Evolutionary conservation across 2,797 vertebrate genomes (phyloP).

Genomic region (Pempheris klunzingeri): DNA sequence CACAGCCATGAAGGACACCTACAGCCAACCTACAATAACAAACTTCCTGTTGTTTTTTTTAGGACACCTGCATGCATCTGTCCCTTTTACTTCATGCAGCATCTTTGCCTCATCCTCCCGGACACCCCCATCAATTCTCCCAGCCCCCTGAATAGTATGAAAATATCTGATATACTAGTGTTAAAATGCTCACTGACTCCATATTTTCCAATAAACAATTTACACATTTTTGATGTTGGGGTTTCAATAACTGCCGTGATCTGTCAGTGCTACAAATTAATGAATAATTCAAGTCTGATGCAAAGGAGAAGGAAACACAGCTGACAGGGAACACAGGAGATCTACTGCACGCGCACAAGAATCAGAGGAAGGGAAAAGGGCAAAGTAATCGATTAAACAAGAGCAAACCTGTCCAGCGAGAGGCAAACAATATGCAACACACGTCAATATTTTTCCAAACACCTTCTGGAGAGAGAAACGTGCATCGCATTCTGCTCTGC

Average conservation of each 20-base stretch:
- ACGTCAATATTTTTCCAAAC: slow-evolving; percentile 18
- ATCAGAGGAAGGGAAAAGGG: slow-evolving; percentile 15
- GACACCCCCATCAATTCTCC: too few species aligned
- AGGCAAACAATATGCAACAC: slow-evolving; percentile 49
- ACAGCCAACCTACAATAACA: not conserved
- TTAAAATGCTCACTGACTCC: too few species aligned
- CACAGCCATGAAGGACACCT: not conserved
- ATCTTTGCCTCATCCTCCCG: too few species aligned
- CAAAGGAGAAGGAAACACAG: not conserved
- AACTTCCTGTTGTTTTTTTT: not conserved
- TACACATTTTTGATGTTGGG: too few species aligned
- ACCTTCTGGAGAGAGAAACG: not conserved
- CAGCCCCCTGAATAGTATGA: too few species aligned
- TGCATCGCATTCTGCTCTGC: not conserved
- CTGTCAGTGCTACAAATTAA: not conserved
- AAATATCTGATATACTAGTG: too few species aligned
- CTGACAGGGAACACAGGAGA: not conserved
- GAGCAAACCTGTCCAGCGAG: slow-evolving; percentile 42
- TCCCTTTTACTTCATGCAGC: not conserved
- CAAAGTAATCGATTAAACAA: slow-evolving; percentile 51
- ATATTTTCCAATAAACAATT: too few species aligned
- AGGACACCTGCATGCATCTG: not conserved
- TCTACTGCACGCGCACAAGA: not conserved
- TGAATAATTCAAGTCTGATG: not conserved
- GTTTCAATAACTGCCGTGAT: too few species aligned